Conservation (phyloP, 2,797 vertebrate genomes). For the Sandelia bainsii region DNA sequence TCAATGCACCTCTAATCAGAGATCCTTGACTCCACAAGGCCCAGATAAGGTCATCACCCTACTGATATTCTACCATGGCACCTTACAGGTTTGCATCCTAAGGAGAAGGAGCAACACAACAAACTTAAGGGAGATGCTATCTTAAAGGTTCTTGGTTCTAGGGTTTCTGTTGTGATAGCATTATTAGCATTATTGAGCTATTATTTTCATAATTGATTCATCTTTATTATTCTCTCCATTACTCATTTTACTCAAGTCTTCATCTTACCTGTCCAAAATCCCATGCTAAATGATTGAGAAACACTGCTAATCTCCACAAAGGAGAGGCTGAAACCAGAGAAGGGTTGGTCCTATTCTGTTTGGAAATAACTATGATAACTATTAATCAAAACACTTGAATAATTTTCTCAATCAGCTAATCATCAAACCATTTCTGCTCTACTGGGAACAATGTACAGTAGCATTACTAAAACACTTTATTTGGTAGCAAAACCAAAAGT, state of each 20-base stretch:
- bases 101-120: constrained; percentile 8
- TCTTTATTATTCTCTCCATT: not conserved
- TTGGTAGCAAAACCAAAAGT: not conserved
- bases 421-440: not conserved
- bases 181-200: no score
- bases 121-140: not conserved
- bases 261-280: not conserved
- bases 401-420: not conserved
- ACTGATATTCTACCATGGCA: constrained; percentile 62
- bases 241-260: not conserved
- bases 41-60: constrained; percentile 67
- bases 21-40: constrained; percentile 59
- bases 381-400: no score
- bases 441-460: not conserved
- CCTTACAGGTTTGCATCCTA: constrained; percentile 39
- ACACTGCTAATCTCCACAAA: not conserved
- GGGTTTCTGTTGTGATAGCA: not conserved
- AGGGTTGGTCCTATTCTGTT: no score
- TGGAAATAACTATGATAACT: no score
- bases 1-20: constrained; percentile 76
- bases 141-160: not conserved
- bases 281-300: not conserved
- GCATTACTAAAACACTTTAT: not conserved
- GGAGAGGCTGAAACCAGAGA: no score
- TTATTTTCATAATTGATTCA: not conserved